Base-by-base conservation (phyloP, 1,140 invertebrate genomes). In the Zaprionus tsacasi region DNA sequence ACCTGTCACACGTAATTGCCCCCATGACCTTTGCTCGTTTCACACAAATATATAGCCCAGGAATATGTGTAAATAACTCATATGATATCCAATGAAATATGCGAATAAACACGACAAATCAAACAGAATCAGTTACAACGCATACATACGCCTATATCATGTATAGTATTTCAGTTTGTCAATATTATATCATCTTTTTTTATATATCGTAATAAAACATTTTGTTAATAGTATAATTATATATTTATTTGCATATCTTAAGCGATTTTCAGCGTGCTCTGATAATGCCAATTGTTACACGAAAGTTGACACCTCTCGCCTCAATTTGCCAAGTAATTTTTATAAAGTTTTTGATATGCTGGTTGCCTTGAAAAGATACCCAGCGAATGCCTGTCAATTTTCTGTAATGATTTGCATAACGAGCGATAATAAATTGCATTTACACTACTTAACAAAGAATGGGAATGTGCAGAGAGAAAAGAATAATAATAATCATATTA, bases 281-380 rank as follows among this genome's bases (percentile, higher is more conserved):
- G 81, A 91, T 91, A 91, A 91, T 91, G 89, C 89, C 89, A 91
- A 89, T 91, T 91, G 89, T 91, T 89, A 81, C 89, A 86, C 79
- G 83, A 91, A 82, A 82, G 79, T 85, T 78, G 85, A 90, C 86
- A 89, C 76, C 21, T 21, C 54, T 77, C 80, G 82, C 72, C 40
- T 3, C 27, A 48, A 35, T 66, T 82, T 48, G 59, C 36, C 57
- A 69, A 70, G 30, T 70, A 55, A 66, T 56, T 64, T 68, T 52
- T 55, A 30, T 21, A 30, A 56, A 66, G 25, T 70, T 70, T 70
- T 38, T 13, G 33, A 10, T 7, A 50, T 40, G 15, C 40, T 45
- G 30, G 1, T 17, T 63, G 17, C 10, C 30, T 45, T 35, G 21
- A 52, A 64, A 15, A 57, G 13, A 35, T 68, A 69, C 40, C 27